These are phyloP conservation scores for Aphelocoma californica DNA, from an alignment of 2,797 vertebrate genomes.

Conservation along the genomic window DNA sequence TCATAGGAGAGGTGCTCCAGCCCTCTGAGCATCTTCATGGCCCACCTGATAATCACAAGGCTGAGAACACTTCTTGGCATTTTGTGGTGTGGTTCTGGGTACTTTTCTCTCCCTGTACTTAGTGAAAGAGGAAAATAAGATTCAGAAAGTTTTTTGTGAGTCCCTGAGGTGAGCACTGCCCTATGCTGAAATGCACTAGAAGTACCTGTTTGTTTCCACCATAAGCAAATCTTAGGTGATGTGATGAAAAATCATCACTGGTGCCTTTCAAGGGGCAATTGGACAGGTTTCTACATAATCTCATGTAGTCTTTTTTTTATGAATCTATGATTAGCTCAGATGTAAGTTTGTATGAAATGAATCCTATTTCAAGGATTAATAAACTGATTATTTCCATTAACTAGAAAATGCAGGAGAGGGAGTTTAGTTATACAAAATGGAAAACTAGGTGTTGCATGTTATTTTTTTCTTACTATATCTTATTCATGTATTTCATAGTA, in stretches of 20 bases:
- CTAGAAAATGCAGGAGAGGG: not conserved
- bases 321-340: not conserved
- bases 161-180: not conserved
- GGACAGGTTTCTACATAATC: not conserved
- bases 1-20: not conserved
- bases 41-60: not conserved
- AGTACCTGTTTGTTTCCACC: not conserved
- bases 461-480: not conserved
- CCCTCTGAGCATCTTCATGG: not conserved
- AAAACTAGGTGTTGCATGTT: not conserved
- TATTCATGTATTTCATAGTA: not conserved
- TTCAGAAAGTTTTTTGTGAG: not conserved
- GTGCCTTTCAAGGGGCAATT: not conserved
- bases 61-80: not conserved
- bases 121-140: not conserved
- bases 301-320: not conserved
- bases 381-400: not conserved
- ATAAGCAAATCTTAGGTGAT: rapidly evolving
- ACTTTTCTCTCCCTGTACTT: not conserved
- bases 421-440: not conserved
- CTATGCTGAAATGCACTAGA: not conserved
- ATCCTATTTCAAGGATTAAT: not conserved
- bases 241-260: not conserved
- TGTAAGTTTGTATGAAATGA: not conserved
- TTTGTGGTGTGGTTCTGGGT: not conserved